Percentiles rank a stretch among this genome's conserved stretches.
Evolutionary conservation across 2,888 invertebrate species (phyloP).

Genomic region (Sturmia bella): DNA sequence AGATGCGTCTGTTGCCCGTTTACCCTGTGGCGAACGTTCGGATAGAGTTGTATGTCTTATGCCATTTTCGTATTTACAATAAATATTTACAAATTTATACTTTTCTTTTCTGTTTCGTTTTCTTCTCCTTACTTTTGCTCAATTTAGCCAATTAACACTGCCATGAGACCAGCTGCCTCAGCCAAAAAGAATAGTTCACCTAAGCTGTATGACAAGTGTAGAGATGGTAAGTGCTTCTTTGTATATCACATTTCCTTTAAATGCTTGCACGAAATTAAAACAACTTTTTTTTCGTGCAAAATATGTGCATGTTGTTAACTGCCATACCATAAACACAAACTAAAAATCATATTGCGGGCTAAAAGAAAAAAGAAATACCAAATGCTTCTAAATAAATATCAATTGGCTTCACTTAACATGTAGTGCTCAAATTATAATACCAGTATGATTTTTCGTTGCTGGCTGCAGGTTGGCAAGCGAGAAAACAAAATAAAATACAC

Average conservation of each 20-base stretch:
- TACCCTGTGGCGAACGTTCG: conserved; percentile 92
- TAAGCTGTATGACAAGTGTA: conserved; percentile 83
- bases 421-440: conserved; percentile 65
- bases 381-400: conserved; percentile 73
- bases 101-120: not conserved
- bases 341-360: conserved; percentile 24
- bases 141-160: conserved; percentile 80
- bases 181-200: conserved; percentile 86
- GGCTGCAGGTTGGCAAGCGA: conserved; percentile 39
- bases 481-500: conserved; percentile 55
- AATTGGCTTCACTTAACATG: conserved; percentile 79
- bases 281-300: conserved; percentile 7
- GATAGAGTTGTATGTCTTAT: conserved; percentile 84
- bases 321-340: conserved; percentile 30
- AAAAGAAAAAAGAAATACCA: conserved; percentile 43
- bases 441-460: conserved; percentile 29
- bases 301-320: conserved; percentile 36
- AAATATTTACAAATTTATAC: conserved; percentile 32
- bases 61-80: conserved; percentile 1
- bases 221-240: conserved; percentile 80
- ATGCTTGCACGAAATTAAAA: conserved; percentile 7
- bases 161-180: conserved; percentile 81
- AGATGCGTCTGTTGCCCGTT: conserved; percentile 90
- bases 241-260: conserved; percentile 48
- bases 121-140: conserved; percentile 38